phyloP scores from a whole-genome alignment of 2,888 invertebrate genomes.

The Cataglyphis livida region DNA sequence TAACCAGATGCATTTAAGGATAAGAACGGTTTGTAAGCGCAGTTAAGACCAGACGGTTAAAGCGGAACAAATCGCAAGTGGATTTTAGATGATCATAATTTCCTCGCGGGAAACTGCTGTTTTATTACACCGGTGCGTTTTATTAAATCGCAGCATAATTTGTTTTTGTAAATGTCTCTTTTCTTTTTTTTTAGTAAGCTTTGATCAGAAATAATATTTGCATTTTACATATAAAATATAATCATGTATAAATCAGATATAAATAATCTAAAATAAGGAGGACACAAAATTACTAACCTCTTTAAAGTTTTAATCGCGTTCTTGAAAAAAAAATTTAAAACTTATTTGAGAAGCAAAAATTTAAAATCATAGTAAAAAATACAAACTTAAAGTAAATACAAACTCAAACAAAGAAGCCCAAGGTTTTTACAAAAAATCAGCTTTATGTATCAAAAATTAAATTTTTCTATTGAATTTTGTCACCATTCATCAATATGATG shows the following conservation, averaged over 20 bases:
- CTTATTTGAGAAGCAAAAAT: background rate
- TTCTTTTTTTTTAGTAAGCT: slow-evolving; percentile 15
- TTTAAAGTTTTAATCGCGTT: slow-evolving; percentile 3
- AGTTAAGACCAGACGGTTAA: slow-evolving; percentile 38
- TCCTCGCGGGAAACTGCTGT: slow-evolving; percentile 2
- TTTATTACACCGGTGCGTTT: slow-evolving; percentile 42
- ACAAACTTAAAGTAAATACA: background rate
- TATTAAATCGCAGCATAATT: slow-evolving; percentile 33
- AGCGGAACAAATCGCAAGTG: slow-evolving; percentile 37
- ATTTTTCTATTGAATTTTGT: background rate
- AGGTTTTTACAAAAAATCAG: background rate
- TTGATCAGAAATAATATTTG: background rate
- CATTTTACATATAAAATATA: background rate
- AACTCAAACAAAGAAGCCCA: background rate
- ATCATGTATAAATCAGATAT: background rate
- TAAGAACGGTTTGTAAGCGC: slow-evolving; percentile 11
- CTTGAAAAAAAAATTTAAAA: background rate
- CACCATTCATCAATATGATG: background rate
- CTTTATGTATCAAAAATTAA: background rate
- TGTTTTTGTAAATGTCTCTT: background rate
- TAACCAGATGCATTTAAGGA: slow-evolving; percentile 33
- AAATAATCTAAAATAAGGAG: background rate
- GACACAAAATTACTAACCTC: background rate
- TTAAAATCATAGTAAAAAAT: background rate
- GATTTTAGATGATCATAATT: slow-evolving; percentile 47